Evolutionary conservation across 2,888 invertebrate species (phyloP).

Genomic region (Eupithecia inturbata): DNA sequence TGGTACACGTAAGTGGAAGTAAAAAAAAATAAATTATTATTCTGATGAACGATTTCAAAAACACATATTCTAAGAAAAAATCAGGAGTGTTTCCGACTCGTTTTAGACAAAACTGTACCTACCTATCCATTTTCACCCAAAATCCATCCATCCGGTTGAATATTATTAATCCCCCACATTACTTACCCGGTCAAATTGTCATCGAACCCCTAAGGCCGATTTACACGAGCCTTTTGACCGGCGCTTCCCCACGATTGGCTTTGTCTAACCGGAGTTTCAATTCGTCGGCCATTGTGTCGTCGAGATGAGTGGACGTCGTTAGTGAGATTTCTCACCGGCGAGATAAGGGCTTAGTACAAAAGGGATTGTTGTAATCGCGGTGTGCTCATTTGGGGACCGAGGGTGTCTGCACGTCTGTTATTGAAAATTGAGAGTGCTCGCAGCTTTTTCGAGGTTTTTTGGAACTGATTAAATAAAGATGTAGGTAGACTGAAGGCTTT

Average conservation of each 20-base stretch:
- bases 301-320: conserved; percentile 81
- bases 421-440: conserved; percentile 14
- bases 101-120: background rate
- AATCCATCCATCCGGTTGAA: conserved; percentile 20
- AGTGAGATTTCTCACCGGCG: conserved; percentile 66
- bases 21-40: too few species aligned
- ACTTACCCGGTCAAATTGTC: conserved; percentile 48
- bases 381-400: conserved; percentile 57
- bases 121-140: background rate
- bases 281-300: conserved; percentile 77
- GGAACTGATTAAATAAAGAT: background rate
- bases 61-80: too few species aligned
- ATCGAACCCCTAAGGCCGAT: conserved; percentile 60
- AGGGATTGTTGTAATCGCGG: conserved; percentile 73
- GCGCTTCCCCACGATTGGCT: conserved; percentile 65
- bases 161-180: conserved; percentile 48
- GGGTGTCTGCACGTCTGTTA: conserved; percentile 24
- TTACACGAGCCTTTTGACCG: conserved; percentile 67
- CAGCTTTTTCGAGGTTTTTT: background rate
- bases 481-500: too few species aligned
- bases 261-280: conserved; percentile 80
- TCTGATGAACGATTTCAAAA: too few species aligned
- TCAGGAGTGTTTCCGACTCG: background rate
- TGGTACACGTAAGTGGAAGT: too few species aligned
- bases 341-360: conserved; percentile 78